Percentiles rank a stretch among this genome's conserved stretches.
Evolutionary conservation across 2,888 invertebrate species (phyloP).

Genomic region (Brenthis hecate): DNA sequence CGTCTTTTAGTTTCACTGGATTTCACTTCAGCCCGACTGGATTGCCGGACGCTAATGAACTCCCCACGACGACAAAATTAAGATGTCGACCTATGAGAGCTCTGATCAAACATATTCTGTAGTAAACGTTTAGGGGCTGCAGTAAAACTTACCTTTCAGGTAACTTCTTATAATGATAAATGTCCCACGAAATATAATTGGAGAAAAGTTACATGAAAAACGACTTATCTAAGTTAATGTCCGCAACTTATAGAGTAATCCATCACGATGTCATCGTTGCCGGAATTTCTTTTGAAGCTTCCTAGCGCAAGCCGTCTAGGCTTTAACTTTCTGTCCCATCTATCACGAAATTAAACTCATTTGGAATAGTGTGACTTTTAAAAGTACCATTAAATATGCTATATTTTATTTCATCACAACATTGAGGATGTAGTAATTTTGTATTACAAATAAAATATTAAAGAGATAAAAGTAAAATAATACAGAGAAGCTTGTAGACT

Average conservation of each 20-base stretch:
- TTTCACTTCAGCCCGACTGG: no score
- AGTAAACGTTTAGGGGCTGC: no score
- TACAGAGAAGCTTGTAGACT: not conserved
- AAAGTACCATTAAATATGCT: not conserved
- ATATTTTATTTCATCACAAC: not conserved
- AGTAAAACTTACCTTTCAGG: no score
- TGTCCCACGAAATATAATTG: not conserved
- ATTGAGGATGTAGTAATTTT: no score
- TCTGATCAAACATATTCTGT: no score
- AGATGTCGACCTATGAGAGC: no score
- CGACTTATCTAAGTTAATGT: conserved; percentile 20
- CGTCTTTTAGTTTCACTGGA: no score
- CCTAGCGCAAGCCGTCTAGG: not conserved
- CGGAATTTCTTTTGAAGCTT: conserved; percentile 22
- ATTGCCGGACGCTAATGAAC: no score
- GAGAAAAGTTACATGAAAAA: conserved; percentile 23
- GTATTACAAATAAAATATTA: not conserved
- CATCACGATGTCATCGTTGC: conserved; percentile 21
- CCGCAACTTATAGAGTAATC: conserved; percentile 21
- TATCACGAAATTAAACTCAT: conserved; percentile 13
- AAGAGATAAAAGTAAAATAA: not conserved
- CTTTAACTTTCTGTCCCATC: conserved; percentile 25
- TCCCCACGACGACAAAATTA: no score
- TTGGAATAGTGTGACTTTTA: not conserved
- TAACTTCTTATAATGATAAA: not conserved